Evolutionary conservation across 2,888 invertebrate genomes (phyloP), one percentile per base, ranked within the genome.

Genomic region (Eupithecia dodoneata): DNA sequence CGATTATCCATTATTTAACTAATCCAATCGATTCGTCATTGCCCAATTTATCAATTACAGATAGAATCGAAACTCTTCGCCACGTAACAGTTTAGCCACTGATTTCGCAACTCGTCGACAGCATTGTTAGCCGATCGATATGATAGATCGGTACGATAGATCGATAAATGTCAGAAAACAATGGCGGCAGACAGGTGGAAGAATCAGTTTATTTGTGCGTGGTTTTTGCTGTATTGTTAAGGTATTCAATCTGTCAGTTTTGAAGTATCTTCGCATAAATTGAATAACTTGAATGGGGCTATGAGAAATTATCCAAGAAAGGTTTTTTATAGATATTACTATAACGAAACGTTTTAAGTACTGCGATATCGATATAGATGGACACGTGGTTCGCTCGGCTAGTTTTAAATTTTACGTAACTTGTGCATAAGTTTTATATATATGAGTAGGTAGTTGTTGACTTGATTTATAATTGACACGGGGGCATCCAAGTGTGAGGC

Each of bases 101-200:
- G 81, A 84, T 86, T 85, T 85, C 85, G 82, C 86, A 88, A 88
- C 83, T 82, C 84, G 83, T 82, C 79, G 86, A 86, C 86, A 87
- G 79, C 65, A 78, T 80, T 83, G 83, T 84, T 77, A 82, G 85
- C 80, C 81, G 80, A 81, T 86, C 80, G 81, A 76, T 78, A 49
- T 76, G 65, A 67, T 73, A 78, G 44, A 69, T 65, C 65, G 65
- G 42, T 65, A 65, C 13, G n/a, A 81, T 81, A 78, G 71, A 80
- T 83, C 80, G 63, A 63, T 63, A 82, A 83, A 81, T 80, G 79
- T 83, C 79, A 78, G 75, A 73, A 82, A 75, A 83, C 79, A 76
- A 81, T 81, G 78, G 79, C n/a, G 12, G 18, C 0, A 42, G 78
- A 79, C 81, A 82, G 81, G 81, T 81, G 81, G 30, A 47, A 45